Evolutionary conservation across 64 coral and sea anemone genomes (phyloP), one percentile per base, ranked within the genome.

Genomic region (Actinia tenebrosa): DNA sequence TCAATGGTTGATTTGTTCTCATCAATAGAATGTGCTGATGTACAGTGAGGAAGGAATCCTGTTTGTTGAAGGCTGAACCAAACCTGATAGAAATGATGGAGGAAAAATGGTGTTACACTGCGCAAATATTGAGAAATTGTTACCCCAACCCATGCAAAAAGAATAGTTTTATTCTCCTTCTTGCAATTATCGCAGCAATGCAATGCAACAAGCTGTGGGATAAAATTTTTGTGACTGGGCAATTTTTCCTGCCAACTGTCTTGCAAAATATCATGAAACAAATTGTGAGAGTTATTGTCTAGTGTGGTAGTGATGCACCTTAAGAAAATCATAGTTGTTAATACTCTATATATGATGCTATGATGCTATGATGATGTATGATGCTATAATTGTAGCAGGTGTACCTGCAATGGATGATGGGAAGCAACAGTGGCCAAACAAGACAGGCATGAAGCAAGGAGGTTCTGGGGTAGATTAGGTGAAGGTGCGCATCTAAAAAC

Each of bases 61-160:
- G 96, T 98, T 68, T 98, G 96, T 56, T 95, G 96, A 64, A 98
- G 91, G 75, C 91, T 80, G 64, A 89, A 81, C 96, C 96, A 98
- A 80, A 94, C 93, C 96, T 98, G 46, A 50, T 8, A 50, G 47
- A 50, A 50, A 50, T 50, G 47, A 50, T 37, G 45, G 10, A 85
- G 15, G 4, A 77, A 80, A 25, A 71, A 58, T 9, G 8, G 78
- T 14, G 47, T 50, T 50, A 50, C 47, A 50, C 47, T 14, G 15
- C 5, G 64, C 2, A 69, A 25, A 23, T 4, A 26, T 7, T 23
- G 18, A 69, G 22, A 25, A 69, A 69, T 22, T 69, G 47, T 50
- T 50, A 37, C 30, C 30, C 30, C 30, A 37, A 37, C 30, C 30
- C 30, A 37, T 37, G 30, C 30, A 37, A 37, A 37, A 37, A 37